phyloP scores from a whole-genome alignment of 2,797 vertebrate genomes.

The Holocentrus rufus region DNA sequence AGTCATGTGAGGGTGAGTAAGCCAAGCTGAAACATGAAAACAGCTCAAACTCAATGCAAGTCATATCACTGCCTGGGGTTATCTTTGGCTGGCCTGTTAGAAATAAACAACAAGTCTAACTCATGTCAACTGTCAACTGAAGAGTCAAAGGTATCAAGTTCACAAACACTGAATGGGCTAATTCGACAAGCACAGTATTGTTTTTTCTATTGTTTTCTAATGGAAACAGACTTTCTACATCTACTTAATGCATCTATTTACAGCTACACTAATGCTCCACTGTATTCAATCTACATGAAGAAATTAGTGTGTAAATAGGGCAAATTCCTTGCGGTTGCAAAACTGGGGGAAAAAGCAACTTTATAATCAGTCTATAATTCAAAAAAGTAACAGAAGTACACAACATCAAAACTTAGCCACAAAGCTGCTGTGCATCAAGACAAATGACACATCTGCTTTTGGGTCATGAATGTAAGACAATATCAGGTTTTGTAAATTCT shows the following conservation, averaged over 20 bases:
- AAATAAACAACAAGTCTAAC: slow-evolving; percentile 28
- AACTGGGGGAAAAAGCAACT: not conserved
- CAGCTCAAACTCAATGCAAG: slow-evolving; percentile 47
- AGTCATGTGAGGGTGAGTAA: slow-evolving; percentile 65
- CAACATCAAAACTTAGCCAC: too few species aligned
- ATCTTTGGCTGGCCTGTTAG: slow-evolving; percentile 34
- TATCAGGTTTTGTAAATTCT: too few species aligned
- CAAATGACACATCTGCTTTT: too few species aligned
- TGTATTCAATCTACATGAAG: not conserved
- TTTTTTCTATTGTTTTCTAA: not conserved
- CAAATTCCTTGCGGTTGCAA: not conserved
- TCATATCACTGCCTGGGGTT: slow-evolving; percentile 36
- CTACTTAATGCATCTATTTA: not conserved
- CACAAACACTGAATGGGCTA: not conserved
- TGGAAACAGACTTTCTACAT: not conserved
- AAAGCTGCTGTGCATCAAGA: too few species aligned
- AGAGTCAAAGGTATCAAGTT: slow-evolving; percentile 10
- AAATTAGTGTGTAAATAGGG: slow-evolving; percentile 7
- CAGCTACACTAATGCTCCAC: not conserved
- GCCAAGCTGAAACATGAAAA: slow-evolving; percentile 57
- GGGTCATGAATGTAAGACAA: too few species aligned
- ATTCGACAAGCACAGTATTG: slow-evolving; percentile 7
- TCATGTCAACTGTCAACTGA: not conserved
- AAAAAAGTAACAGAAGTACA: not conserved
- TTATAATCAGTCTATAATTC: not conserved